Evolutionary conservation across 2,797 vertebrate genomes (phyloP).

Genomic region (Meriones psammophilus): DNA sequence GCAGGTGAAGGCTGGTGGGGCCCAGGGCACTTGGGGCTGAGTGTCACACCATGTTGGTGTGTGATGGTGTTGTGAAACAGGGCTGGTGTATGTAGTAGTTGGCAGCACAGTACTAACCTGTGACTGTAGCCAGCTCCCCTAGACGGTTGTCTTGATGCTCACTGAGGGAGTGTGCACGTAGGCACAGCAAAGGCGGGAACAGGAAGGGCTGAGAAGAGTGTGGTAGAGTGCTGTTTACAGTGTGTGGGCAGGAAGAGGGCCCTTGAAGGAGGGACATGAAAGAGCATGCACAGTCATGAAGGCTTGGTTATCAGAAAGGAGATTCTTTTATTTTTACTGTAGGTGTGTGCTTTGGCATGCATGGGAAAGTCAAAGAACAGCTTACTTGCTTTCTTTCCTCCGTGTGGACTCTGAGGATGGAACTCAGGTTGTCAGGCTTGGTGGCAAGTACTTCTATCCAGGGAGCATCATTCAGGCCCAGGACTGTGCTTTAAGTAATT

Average conservation of each 20-base stretch:
- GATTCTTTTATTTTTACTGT: neutral
- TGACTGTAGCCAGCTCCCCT: neutral
- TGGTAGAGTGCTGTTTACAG: neutral
- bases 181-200: neutral
- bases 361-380: neutral
- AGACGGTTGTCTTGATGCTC: neutral
- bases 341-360: neutral
- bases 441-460: neutral
- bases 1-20: neutral
- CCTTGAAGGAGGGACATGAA: neutral
- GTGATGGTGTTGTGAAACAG: neutral
- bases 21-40: neutral
- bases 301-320: neutral
- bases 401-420: neutral
- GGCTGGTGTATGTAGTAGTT: neutral
- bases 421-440: neutral
- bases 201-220: fast-evolving
- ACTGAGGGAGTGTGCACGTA: fast-evolving
- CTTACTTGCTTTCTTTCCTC: neutral
- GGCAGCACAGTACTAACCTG: no score
- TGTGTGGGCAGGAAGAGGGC: neutral
- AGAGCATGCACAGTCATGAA: neutral
- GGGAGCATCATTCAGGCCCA: neutral
- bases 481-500: neutral
- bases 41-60: neutral